Base-by-base conservation (phyloP, 1,140 invertebrate genomes). In the Penaeus indicus region DNA sequence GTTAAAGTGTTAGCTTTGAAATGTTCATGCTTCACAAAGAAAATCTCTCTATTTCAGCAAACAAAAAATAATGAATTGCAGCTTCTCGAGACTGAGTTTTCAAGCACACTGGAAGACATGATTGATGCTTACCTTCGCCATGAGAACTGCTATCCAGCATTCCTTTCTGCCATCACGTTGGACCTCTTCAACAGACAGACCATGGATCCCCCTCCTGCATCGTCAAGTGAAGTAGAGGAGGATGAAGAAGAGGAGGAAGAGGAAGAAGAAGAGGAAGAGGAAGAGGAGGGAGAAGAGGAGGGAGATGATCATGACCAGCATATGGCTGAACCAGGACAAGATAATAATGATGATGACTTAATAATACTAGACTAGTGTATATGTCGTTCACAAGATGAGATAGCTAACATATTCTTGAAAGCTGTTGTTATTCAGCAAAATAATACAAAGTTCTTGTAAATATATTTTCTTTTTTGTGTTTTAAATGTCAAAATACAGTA, bases 31-130 rank as follows among this genome's bases (percentile, higher is more conserved):
- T 0, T 18, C 10, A 19, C 38, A 75, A 32, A 18, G 32, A 27
- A 75, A 75, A 75, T 25, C 5, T 32, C n/a, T 32, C 11, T 22
- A 11, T 54, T 92, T 27, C 91, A 94, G 93, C 92, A 93, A 91
- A 91, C 92, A 38, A 94, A 95, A 25, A 94, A 95, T 1, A 96
- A 96, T n/a, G 94, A 95, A 60, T 93, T 96, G 61, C 95, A 97
- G 92, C 94, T 98, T 92, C 93, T 98, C 18, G 96, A 97, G 91
- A 97, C 96, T 0, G 94, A 95, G n/a, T 98, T 96, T 92, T 97
- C 97, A 0, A 93, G 94, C 4, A 96, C 95, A 0, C 92, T 98
- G 0, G 93, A 94, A 13, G 94, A 95, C 8, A 92, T 97, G 27
- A 96, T 98, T 72, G 95, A 97, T 77, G 92, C 95, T 19, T 95